Evolutionary conservation across 1,140 invertebrate genomes (phyloP).

Genomic region (Oreohelix idahoensis): DNA sequence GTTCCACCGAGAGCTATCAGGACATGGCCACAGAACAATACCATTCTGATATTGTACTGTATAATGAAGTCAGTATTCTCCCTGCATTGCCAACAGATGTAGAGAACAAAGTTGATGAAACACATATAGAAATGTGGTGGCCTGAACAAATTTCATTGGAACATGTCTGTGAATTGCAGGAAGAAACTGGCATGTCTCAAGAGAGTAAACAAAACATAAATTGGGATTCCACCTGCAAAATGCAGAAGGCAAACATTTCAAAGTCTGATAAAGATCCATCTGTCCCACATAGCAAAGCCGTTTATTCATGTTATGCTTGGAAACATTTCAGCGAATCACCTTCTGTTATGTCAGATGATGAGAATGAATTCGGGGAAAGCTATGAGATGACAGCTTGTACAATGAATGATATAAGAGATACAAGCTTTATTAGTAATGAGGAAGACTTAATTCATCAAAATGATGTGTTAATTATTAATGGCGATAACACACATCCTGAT

Average conservation of each 20-base stretch:
- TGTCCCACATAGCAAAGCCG: too few relatives aligned
- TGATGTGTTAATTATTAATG: neutral
- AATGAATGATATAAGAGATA: neutral
- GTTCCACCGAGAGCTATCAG: too few relatives aligned
- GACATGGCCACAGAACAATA: too few relatives aligned
- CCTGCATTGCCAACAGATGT: too few relatives aligned
- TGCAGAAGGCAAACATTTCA: neutral
- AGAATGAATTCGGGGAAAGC: neutral
- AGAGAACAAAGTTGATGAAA: too few relatives aligned
- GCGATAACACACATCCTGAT: neutral
- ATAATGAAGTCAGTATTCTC: too few relatives aligned
- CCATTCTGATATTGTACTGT: too few relatives aligned
- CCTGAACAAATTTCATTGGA: too few relatives aligned
- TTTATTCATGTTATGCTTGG: too few relatives aligned
- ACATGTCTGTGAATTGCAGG: neutral
- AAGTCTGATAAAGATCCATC: neutral
- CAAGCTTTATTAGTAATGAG: neutral
- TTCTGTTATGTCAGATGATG: neutral
- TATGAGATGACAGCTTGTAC: neutral
- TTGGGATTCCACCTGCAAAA: neutral
- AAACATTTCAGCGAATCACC: neutral
- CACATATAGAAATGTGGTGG: too few relatives aligned
- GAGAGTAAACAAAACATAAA: neutral
- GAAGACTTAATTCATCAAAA: neutral
- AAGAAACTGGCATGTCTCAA: neutral